A percentile compares a stretch with the other conserved stretches of the same genome.
Evolutionary conservation across 2,797 vertebrate species (phyloP).

Genomic region (Centropyge bicolor): DNA sequence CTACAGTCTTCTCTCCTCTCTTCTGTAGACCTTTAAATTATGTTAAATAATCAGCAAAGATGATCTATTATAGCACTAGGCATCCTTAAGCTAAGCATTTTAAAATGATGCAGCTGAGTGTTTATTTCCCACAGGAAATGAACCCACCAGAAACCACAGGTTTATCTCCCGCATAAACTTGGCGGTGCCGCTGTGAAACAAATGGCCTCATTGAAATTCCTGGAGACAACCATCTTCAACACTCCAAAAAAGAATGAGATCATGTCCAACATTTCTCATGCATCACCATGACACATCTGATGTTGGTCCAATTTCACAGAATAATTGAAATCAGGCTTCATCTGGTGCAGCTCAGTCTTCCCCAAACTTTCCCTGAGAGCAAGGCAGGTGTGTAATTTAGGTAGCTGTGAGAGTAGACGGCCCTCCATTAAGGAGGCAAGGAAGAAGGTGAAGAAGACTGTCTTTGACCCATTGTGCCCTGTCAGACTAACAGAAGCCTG

Average conservation of each 20-base stretch:
- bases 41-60: background rate
- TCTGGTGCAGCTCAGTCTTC: background rate
- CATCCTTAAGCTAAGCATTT: constrained; percentile 9
- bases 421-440: constrained; percentile 7
- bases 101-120: background rate
- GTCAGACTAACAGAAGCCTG: background rate
- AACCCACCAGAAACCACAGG: background rate
- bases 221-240: background rate
- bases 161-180: constrained; percentile 37
- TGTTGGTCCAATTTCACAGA: constrained; percentile 20
- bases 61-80: background rate
- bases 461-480: background rate
- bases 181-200: background rate
- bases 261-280: background rate
- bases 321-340: constrained; percentile 22
- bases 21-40: constrained; percentile 17
- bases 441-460: background rate
- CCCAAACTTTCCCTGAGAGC: background rate
- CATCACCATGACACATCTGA: background rate
- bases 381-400: constrained; percentile 9
- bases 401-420: background rate
- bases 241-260: background rate
- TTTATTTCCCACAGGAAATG: constrained; percentile 39
- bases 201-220: constrained; percentile 11
- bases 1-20: background rate